Evolutionary conservation across 2,888 invertebrate species (phyloP).

Genomic region (Chymomyza caudatula): DNA sequence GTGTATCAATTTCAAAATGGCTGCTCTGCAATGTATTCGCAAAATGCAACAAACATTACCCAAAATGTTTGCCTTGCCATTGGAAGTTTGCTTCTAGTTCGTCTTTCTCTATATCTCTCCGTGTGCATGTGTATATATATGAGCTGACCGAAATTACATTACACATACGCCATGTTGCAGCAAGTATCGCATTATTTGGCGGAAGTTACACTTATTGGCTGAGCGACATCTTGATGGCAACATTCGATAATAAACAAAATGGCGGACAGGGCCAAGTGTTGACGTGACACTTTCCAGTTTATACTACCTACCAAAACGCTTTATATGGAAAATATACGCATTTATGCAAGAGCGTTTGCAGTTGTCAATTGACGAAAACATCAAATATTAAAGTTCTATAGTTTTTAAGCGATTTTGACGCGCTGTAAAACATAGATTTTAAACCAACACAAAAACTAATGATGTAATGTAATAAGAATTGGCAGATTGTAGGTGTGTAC

Average conservation of each 20-base stretch:
- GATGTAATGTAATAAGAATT: too few species aligned
- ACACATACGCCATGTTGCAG: neutral
- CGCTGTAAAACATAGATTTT: too few species aligned
- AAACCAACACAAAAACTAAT: too few species aligned
- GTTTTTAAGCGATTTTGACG: too few species aligned
- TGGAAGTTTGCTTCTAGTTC: neutral
- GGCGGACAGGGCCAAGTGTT: constrained; percentile 37
- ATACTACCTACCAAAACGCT: constrained; percentile 33
- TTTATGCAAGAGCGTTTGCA: constrained; percentile 1
- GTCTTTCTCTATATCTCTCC: neutral
- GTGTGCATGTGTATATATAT: neutral
- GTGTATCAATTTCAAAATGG: constrained; percentile 68
- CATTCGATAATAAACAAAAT: constrained; percentile 15
- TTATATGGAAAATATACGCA: too few species aligned
- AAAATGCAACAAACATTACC: constrained; percentile 40
- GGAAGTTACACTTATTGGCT: constrained; percentile 63
- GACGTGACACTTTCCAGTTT: constrained; percentile 51
- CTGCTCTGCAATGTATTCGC: constrained; percentile 22
- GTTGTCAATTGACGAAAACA: too few species aligned
- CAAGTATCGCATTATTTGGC: constrained; percentile 56
- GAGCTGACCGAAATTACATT: neutral
- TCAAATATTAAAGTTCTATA: too few species aligned
- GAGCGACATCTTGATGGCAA: constrained; percentile 32
- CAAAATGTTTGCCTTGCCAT: constrained; percentile 6
- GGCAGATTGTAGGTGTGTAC: too few species aligned